A percentile compares a stretch with the other conserved stretches of the same genome.
These are phyloP conservation scores for human (Homo sapiens) DNA, from an alignment of 2,113 vertebrate genomes.

Conservation along the genomic window DNA sequence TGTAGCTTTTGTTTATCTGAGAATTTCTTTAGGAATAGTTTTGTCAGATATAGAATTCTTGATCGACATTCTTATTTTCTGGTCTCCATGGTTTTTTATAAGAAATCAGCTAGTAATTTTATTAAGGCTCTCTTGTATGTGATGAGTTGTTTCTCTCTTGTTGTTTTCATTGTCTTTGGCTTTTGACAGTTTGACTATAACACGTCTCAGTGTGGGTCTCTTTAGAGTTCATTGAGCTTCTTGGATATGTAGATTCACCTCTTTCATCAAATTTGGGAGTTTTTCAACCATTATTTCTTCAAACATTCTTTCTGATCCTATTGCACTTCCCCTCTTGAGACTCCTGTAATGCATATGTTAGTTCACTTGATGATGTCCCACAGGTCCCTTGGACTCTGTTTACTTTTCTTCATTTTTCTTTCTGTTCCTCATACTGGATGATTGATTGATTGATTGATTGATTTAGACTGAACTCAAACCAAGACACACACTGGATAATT, in stretches of 20 bases:
- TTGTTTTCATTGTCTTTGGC: not conserved
- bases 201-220: not conserved
- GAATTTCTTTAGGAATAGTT: not conserved
- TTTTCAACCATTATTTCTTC: not conserved
- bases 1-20: conserved; percentile 11
- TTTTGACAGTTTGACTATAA: not conserved
- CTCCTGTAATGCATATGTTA: not conserved
- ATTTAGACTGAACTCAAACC: too few species aligned
- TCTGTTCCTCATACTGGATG: too few species aligned
- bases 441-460: too few species aligned
- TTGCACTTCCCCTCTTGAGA: not conserved
- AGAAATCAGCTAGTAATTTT: not conserved
- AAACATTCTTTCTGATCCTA: not conserved
- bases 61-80: not conserved
- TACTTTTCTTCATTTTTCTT: too few species aligned
- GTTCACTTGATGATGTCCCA: not conserved
- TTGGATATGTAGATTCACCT: not conserved
- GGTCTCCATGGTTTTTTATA: not conserved
- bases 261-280: not conserved
- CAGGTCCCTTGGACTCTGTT: not conserved
- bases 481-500: too few species aligned
- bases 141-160: not conserved
- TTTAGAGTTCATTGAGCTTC: conserved; percentile 20
- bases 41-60: not conserved
- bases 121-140: not conserved